Evolutionary conservation across 2,888 invertebrate species (phyloP).

Genomic region (Nezara viridula): DNA sequence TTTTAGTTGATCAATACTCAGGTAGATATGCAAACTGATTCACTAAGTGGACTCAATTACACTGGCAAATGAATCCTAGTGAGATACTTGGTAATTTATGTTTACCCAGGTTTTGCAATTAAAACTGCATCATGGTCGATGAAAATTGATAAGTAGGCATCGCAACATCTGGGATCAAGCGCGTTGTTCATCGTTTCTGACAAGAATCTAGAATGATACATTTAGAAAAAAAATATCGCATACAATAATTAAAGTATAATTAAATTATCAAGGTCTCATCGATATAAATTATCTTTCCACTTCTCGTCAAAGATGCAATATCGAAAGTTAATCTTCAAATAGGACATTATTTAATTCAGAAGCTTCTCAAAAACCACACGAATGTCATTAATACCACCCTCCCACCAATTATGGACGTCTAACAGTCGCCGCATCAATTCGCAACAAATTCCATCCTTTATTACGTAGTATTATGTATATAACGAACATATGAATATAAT

Average conservation of each 20-base stretch:
- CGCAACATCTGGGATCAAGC: neutral
- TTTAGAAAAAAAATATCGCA: too few species aligned
- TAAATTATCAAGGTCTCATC: neutral
- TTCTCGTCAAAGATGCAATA: neutral
- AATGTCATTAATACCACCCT: neutral
- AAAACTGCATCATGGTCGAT: neutral
- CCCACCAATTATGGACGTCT: neutral
- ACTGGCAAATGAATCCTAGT: neutral
- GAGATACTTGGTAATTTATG: neutral
- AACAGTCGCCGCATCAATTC: neutral
- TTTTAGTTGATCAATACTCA: neutral
- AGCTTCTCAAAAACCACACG: neutral
- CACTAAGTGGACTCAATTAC: neutral
- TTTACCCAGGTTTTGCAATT: too few species aligned
- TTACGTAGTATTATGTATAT: too few species aligned
- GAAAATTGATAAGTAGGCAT: neutral
- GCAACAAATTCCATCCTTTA: neutral
- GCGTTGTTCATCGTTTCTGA: neutral
- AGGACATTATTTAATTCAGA: neutral
- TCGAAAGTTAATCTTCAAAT: neutral
- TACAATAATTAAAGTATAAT: neutral
- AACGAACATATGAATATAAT: too few species aligned
- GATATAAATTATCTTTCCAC: neutral
- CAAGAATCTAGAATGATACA: too few species aligned
- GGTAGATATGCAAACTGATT: neutral